phyloP scores from a whole-genome alignment of 2,113 vertebrate genomes.

The Lathamus discolor region DNA sequence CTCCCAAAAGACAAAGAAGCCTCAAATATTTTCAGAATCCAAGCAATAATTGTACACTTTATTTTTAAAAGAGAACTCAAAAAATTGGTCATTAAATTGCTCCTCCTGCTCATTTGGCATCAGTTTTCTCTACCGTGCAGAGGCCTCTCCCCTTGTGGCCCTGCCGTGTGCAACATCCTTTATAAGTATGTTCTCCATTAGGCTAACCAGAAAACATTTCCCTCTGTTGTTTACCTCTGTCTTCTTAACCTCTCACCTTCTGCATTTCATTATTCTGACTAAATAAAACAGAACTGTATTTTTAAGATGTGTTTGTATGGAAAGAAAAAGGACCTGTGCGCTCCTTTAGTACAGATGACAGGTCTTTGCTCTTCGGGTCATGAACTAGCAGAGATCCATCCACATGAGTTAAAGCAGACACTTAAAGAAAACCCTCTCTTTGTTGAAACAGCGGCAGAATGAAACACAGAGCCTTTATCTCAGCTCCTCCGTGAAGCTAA shows the following conservation, averaged over 20 bases:
- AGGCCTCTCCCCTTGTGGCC: not conserved
- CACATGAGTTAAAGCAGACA: not conserved
- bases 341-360: not conserved
- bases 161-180: not conserved
- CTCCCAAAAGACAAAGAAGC: not conserved
- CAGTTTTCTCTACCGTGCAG: not conserved
- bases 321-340: not conserved
- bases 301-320: not conserved
- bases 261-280: not conserved
- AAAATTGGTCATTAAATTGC: not conserved
- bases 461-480: not conserved
- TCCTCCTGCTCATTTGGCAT: not conserved
- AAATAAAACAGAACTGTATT: not conserved
- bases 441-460: constrained; percentile 1
- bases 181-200: not conserved
- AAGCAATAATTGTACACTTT: not conserved
- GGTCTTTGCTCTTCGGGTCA: not conserved
- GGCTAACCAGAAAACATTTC: not conserved
- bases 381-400: not conserved
- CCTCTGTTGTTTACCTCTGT: not conserved
- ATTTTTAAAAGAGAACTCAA: not conserved
- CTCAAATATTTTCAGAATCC: not conserved
- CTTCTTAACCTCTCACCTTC: not conserved
- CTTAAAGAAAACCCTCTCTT: constrained; percentile 9
- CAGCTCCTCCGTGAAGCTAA: not conserved